Evolutionary conservation across 2,888 invertebrate species (phyloP), one percentile per base, ranked within the genome.

Genomic region (Oxyscelio sp.): DNA sequence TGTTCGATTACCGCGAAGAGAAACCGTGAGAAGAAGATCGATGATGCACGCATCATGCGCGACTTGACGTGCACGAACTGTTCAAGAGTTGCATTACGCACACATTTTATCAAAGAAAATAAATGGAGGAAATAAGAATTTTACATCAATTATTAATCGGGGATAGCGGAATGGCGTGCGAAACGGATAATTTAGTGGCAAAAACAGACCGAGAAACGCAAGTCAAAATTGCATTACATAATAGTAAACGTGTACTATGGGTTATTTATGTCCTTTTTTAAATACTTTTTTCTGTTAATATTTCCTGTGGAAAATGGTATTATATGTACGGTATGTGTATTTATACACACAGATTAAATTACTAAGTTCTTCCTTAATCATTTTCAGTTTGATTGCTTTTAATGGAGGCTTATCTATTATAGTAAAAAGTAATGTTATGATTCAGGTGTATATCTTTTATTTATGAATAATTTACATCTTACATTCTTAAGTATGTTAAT

Each of bases 11-110:
- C 77, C 48, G 78, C 86, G 66, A 86, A 74, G 91, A 88, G 92
- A 91, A 91, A 92, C 91, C 92, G 92, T 92, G 92, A 92, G 92
- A 92, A 92, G 90, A 87, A 88, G 91, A 92, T 90, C 92, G 90
- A 91, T 92, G 88, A 89, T 87, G 83, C 85, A 85, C 87, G 86
- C 91, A 88, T 90, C 90, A 86, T 82, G 87, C 77, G 71, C 81
- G 85, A 83, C 74, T 79, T 75, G 86, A 75, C 79, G 84, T 83
- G 86, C 85, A 87, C 80, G 83, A 68, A 68, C 63, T 74, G 78
- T 74, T 78, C 71, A 59, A 68, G 61, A 48, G 52, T 73, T 48
- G 68, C 84, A 73, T 84, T 73, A 66, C 58, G 59, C 52, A 38
- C 70, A 73, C 80, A 61, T 71, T 75, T 84, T 63, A 59, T 66